A percentile compares a stretch with the other conserved stretches of the same genome.
Conservation (phyloP, 2,797 vertebrate genomes). For the Okamejei kenojei region DNA sequence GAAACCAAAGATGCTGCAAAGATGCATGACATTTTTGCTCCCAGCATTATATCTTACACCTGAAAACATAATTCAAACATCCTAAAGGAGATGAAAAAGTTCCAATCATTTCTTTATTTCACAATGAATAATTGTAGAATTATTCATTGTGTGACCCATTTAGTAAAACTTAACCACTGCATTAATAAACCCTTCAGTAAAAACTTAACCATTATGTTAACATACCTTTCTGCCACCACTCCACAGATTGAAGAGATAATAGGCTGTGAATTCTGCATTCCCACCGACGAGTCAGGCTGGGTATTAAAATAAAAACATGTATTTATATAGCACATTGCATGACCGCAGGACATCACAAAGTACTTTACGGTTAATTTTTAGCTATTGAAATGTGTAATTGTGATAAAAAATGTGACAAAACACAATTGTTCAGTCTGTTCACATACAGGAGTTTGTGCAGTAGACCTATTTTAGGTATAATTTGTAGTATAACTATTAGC, state of each 20-base stretch:
- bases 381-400: background rate
- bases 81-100: background rate
- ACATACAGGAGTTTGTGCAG: background rate
- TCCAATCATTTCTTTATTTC: background rate
- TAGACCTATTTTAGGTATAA: background rate
- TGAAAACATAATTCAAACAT: constrained; percentile 12
- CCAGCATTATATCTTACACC: constrained; percentile 5
- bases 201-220: too few relatives aligned
- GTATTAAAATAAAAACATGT: background rate
- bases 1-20: background rate
- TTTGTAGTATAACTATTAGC: background rate
- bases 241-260: background rate
- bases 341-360: background rate
- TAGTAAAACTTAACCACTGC: too few relatives aligned
- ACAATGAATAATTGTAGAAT: too few relatives aligned
- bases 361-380: background rate
- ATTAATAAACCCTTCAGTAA: too few relatives aligned
- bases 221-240: too few relatives aligned
- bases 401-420: background rate
- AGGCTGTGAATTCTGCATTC: background rate
- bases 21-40: background rate
- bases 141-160: background rate
- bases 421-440: background rate
- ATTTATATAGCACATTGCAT: background rate
- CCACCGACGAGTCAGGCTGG: background rate